Conservation (phyloP, 2,888 invertebrate species). For the Caenorhabditis afra region DNA sequence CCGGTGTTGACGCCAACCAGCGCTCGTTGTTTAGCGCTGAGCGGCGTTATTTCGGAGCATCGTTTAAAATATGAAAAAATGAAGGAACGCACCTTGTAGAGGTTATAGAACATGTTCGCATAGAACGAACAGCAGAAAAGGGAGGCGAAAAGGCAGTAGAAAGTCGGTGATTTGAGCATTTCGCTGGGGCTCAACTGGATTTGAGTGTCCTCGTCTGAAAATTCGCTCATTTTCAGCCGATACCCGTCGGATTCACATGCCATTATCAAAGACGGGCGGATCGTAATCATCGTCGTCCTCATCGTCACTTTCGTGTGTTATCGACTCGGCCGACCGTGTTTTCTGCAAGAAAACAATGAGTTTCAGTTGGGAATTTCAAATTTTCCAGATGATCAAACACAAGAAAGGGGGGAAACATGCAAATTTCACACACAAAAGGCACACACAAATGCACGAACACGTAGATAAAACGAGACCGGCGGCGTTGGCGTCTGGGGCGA, state of each 20-base stretch:
- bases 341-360: slow-evolving; percentile 33
- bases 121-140: slow-evolving; percentile 79
- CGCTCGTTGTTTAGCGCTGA: too few species aligned
- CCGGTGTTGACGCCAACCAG: too few species aligned
- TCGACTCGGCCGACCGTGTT: slow-evolving; percentile 44
- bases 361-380: not conserved
- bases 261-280: slow-evolving; percentile 41
- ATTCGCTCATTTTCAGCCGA: too few species aligned
- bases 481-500: slow-evolving; percentile 3
- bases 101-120: slow-evolving; percentile 79
- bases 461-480: slow-evolving; percentile 16
- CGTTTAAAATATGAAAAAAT: too few species aligned
- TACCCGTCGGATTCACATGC: too few species aligned
- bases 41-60: too few species aligned
- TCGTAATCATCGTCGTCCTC: slow-evolving; percentile 36
- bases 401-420: not conserved
- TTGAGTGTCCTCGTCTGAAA: slow-evolving; percentile 49
- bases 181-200: slow-evolving; percentile 66
- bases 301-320: slow-evolving; percentile 27
- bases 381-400: not conserved
- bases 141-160: slow-evolving; percentile 74
- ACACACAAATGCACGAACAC: slow-evolving; percentile 7
- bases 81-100: slow-evolving; percentile 72
- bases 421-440: not conserved
- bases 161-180: slow-evolving; percentile 77